Evolutionary conservation across 1,140 invertebrate genomes (phyloP).

Genomic region (Trichonephila inaurata): DNA sequence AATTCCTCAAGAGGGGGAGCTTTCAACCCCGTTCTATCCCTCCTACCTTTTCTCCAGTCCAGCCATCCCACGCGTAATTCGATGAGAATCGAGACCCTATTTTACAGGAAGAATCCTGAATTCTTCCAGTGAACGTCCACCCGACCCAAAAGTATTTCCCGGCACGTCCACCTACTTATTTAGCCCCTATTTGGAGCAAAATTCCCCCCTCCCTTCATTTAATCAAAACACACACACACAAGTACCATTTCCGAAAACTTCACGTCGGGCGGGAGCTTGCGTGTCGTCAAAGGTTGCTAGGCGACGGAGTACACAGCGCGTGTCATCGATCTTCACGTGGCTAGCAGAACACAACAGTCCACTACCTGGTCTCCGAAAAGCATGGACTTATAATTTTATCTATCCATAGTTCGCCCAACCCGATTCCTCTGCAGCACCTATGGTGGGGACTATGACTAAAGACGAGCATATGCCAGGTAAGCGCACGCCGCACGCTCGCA

Average conservation of each 20-base stretch:
- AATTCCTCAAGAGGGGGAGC: not conserved
- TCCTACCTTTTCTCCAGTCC: not conserved
- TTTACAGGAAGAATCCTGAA: not conserved
- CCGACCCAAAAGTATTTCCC: not conserved
- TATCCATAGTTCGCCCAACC: not conserved
- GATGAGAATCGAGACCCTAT: not conserved
- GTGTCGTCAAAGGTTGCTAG: constrained; percentile 48
- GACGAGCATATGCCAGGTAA: constrained; percentile 6
- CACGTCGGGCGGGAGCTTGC: not conserved
- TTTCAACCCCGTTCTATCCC: not conserved
- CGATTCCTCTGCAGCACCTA: not conserved
- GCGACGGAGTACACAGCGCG: constrained; percentile 49
- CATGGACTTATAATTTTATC: not conserved
- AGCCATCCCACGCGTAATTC: not conserved
- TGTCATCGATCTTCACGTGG: constrained; percentile 50
- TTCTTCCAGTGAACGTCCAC: not conserved
- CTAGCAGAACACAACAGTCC: constrained; percentile 16
- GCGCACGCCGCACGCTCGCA: not conserved
- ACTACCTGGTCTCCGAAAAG: not conserved
- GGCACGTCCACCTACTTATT: not conserved
- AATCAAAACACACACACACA: not conserved
- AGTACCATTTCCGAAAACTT: not conserved
- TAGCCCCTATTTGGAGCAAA: not conserved
- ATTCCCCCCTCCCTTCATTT: not conserved
- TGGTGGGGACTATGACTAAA: constrained; percentile 1